phyloP scores from a whole-genome alignment of 1,140 invertebrate species.

The Alviniconcha marisindica region DNA sequence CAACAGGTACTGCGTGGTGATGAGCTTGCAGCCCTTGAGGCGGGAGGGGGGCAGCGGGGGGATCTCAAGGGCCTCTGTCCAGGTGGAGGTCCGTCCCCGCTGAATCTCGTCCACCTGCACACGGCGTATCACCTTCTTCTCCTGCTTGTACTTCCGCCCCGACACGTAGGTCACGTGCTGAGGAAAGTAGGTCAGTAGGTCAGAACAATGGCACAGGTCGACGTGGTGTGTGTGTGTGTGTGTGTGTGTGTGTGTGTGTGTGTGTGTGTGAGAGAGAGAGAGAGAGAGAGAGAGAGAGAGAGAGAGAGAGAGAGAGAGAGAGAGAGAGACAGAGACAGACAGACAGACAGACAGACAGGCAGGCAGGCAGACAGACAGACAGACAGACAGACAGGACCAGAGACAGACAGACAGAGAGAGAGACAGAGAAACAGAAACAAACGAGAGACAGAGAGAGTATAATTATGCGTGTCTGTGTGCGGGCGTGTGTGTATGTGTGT shows the following conservation, averaged over 20 bases:
- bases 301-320: slow-evolving; percentile 7
- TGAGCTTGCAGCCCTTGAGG: slow-evolving; percentile 51
- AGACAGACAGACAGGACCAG: too few species aligned
- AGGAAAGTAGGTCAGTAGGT: too few species aligned
- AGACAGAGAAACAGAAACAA: too few species aligned
- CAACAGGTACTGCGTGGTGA: slow-evolving; percentile 49
- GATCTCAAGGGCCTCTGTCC: slow-evolving; percentile 44
- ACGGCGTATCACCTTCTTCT: slow-evolving; percentile 49
- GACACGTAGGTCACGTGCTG: slow-evolving; percentile 49
- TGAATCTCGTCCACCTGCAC: slow-evolving; percentile 42
- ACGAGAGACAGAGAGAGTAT: too few species aligned
- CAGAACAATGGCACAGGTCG: too few species aligned
- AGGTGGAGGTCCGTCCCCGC: slow-evolving; percentile 37
- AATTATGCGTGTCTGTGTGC: too few species aligned
- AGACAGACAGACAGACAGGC: not conserved
- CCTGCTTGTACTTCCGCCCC: slow-evolving; percentile 46
- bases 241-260: too few species aligned
- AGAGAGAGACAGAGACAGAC: not conserved
- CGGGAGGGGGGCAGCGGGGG: slow-evolving; percentile 51
- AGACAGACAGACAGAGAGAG: too few species aligned
- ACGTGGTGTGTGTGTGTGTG: too few species aligned
- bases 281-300: not conserved
- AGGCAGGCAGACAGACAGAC: too few species aligned
- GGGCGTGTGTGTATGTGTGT: too few species aligned
- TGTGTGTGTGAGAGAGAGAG: not conserved